Percentiles rank a stretch among this genome's conserved stretches.
phyloP scores from a whole-genome alignment of 2,797 vertebrate species.

The Microchirus variegatus region DNA sequence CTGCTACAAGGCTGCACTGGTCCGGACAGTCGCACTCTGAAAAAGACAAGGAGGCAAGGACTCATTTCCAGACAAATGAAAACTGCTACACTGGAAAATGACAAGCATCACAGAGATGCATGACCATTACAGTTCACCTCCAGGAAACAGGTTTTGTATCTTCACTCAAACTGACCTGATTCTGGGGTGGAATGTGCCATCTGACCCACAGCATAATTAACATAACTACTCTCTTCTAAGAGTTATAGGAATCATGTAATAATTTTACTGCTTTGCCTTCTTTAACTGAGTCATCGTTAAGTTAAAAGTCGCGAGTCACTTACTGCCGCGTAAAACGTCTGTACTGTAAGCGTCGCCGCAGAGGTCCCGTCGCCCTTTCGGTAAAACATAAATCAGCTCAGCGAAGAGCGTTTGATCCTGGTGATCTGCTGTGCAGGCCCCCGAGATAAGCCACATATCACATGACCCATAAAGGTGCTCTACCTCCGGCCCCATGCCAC shows the following conservation, averaged over 20 bases:
- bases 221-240: slow-evolving; percentile 23
- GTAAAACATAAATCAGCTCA: slow-evolving; percentile 63
- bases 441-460: slow-evolving; percentile 69
- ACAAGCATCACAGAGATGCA: neutral
- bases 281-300: slow-evolving; percentile 54
- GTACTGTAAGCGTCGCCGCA: slow-evolving; percentile 41
- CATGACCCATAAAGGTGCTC: slow-evolving; percentile 72
- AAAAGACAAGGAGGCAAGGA: slow-evolving; percentile 5
- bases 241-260: slow-evolving; percentile 54
- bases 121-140: slow-evolving; percentile 4
- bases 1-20: slow-evolving; percentile 51
- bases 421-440: slow-evolving; percentile 62
- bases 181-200: slow-evolving; percentile 27
- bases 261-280: slow-evolving; percentile 44
- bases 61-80: neutral
- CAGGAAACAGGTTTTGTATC: slow-evolving; percentile 19
- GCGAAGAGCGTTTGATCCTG: slow-evolving; percentile 76
- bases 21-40: slow-evolving; percentile 36
- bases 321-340: slow-evolving; percentile 38
- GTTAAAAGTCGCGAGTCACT: slow-evolving; percentile 47
- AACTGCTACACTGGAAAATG: no score
- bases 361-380: slow-evolving; percentile 52
- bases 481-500: slow-evolving; percentile 70
- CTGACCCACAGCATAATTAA: slow-evolving; percentile 43
- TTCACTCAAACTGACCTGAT: slow-evolving; percentile 26